Percentiles rank a stretch among this genome's conserved stretches.
Conservation (phyloP, 2,888 invertebrate species). For the Diloba caeruleocephala region DNA sequence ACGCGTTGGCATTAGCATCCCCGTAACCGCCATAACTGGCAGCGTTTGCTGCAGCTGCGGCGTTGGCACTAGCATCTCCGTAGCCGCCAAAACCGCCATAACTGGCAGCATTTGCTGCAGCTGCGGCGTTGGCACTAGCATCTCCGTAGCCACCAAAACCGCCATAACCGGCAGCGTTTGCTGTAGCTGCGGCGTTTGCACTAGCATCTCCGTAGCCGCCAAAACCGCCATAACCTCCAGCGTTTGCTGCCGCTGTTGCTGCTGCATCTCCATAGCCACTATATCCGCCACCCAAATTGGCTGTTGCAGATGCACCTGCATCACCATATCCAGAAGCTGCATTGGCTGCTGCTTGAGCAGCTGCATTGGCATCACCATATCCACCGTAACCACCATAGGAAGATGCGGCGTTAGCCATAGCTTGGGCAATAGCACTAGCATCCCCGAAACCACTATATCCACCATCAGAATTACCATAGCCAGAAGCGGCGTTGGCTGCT, state of each 20-base stretch:
- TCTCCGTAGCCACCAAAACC: constrained; percentile 10
- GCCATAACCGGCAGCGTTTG: constrained; percentile 9
- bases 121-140: background rate
- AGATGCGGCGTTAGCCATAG: background rate
- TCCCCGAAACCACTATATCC: constrained; percentile 21
- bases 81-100: constrained; percentile 11
- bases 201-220: constrained; percentile 14
- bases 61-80: constrained; percentile 2
- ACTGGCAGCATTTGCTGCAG: constrained; percentile 6
- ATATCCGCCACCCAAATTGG: background rate
- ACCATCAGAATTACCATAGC: constrained; percentile 24
- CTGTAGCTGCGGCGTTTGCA: constrained; percentile 9
- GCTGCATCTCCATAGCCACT: constrained; percentile 10
- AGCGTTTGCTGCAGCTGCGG: constrained; percentile 8
- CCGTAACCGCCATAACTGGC: constrained; percentile 7
- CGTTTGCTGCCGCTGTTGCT: constrained; percentile 16
- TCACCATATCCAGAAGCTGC: constrained; percentile 6
- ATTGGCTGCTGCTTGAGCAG: constrained; percentile 11
- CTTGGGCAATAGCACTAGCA: constrained; percentile 31
- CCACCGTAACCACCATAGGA: constrained; percentile 18
- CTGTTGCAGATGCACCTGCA: constrained; percentile 10
- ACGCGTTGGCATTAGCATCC: background rate
- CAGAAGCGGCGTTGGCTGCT: no score
- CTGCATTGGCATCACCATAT: constrained; percentile 15
- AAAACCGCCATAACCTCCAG: constrained; percentile 8